phyloP scores from a whole-genome alignment of 2,797 vertebrate species.

The Characodon lateralis region DNA sequence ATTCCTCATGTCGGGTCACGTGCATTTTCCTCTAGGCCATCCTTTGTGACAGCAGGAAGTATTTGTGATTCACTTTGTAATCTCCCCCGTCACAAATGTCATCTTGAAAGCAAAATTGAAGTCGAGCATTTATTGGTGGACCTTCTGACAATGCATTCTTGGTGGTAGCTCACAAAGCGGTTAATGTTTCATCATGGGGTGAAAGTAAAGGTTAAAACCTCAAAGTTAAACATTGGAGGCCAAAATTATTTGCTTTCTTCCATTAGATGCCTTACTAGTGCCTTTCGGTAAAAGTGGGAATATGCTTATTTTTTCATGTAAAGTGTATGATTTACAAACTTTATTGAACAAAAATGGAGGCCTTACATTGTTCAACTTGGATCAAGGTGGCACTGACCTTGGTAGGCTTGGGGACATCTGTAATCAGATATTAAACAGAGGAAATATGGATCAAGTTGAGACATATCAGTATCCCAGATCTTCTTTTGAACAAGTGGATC shows the following conservation, averaged over 20 bases:
- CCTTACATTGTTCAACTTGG: background rate
- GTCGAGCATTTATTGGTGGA: conserved; percentile 44
- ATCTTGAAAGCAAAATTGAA: conserved; percentile 65
- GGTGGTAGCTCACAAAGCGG: conserved; percentile 14
- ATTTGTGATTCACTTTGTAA: conserved; percentile 74
- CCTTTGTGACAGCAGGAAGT: conserved; percentile 58
- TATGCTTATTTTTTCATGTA: background rate
- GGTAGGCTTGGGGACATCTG: too few species aligned
- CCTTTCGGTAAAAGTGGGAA: background rate
- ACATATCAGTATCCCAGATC: too few species aligned
- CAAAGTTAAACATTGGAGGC: conserved; percentile 8
- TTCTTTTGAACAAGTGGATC: too few species aligned
- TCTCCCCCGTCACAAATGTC: conserved; percentile 67
- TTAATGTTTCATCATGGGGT: conserved; percentile 23
- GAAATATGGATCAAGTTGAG: too few species aligned
- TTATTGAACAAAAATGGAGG: background rate
- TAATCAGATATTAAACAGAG: too few species aligned
- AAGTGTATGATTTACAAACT: background rate
- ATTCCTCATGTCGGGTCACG: conserved; percentile 73
- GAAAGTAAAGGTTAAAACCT: conserved; percentile 30
- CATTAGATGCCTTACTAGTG: background rate
- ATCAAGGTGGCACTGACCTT: too few species aligned
- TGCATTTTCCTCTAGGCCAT: conserved; percentile 70
- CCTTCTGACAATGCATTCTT: conserved; percentile 26
- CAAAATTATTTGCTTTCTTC: background rate